Base-by-base conservation (phyloP, 2,888 invertebrate genomes). In the Saturnia japonica region DNA sequence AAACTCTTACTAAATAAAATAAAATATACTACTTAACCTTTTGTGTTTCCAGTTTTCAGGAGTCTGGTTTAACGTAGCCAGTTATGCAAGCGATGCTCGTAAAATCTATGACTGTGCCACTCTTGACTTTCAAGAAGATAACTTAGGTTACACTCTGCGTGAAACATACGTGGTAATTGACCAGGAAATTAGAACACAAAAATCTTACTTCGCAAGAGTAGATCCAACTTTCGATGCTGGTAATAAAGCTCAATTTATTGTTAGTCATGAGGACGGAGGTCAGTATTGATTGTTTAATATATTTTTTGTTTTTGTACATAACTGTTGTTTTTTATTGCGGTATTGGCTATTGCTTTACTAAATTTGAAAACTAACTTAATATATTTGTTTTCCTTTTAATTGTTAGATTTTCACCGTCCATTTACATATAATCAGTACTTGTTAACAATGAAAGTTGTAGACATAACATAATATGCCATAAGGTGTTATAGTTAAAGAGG, bases 201-300 rank as follows among this genome's bases (percentile, higher is more conserved):
- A 91, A 77, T 86, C 88, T 0, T 93, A 93, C 76, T 86, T 90
- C n/a, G 92, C 93, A 0, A 89, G 94, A 67, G 92, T 93, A 0
- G 94, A 93, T 57, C 92, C 91, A 0, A 93, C 91, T 0, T 93
- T 93, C 73, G 93, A 93, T 73, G 91, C 93, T 54, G 91, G 87
- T 7, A 91, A 88, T 43, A 85, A 84, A 47, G 93, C 91, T 0
- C 87, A 91, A 74, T 93, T 93, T 70, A 88, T 94, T 19, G 86
- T 93, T 64, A 94, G 93, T 69, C 85, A 92, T 77, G 92, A 91
- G 66, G 87, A 90, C 76, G 90, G 89, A 74, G 93, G 93, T 93
- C 72, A 76, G 83, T 75, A 34, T 70, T 25, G 45, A 34, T 72
- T 71, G 60, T 14, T 12, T 68, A 4, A 28, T 4, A n/a, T n/a